phyloP scores from a whole-genome alignment of 1,140 invertebrate species.

The Portunus trituberculatus region DNA sequence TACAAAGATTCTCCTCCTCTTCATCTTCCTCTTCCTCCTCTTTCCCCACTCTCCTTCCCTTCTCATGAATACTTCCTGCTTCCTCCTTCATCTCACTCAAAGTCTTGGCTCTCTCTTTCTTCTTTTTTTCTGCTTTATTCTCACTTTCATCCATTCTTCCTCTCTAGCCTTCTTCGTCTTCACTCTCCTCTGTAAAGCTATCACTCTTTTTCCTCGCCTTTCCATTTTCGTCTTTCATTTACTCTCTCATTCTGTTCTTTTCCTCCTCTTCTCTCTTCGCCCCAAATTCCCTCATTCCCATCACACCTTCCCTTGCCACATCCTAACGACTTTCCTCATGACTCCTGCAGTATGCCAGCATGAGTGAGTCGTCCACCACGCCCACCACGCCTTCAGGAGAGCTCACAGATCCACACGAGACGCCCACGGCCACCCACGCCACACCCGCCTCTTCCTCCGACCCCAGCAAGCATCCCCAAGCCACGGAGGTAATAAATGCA shows the following conservation, averaged over 20 bases:
- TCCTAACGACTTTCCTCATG: not conserved
- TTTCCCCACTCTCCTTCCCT: not conserved
- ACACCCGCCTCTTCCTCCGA: conserved; percentile 9
- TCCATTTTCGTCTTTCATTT: not conserved
- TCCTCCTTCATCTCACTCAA: not conserved
- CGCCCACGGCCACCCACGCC: conserved; percentile 4
- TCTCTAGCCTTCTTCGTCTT: not conserved
- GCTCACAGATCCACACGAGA: conserved; percentile 66
- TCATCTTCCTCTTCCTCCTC: not conserved
- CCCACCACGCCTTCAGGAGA: conserved; percentile 76
- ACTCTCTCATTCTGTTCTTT: not conserved
- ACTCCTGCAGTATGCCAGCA: conserved; percentile 74
- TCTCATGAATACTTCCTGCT: not conserved
- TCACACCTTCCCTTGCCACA: not conserved
- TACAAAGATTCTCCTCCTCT: not conserved
- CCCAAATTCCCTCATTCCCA: not conserved
- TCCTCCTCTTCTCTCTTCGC: not conserved
- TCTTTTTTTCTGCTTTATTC: not conserved
- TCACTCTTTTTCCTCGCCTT: not conserved
- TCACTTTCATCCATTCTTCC: not conserved
- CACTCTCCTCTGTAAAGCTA: not conserved
- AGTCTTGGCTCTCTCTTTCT: not conserved
- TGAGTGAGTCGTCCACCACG: conserved; percentile 75
- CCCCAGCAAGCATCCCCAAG: not conserved
- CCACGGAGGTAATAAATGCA: not conserved